These are phyloP conservation scores for Limenitis arthemis DNA, from an alignment of 2,888 invertebrate genomes.

Conservation along the genomic window DNA sequence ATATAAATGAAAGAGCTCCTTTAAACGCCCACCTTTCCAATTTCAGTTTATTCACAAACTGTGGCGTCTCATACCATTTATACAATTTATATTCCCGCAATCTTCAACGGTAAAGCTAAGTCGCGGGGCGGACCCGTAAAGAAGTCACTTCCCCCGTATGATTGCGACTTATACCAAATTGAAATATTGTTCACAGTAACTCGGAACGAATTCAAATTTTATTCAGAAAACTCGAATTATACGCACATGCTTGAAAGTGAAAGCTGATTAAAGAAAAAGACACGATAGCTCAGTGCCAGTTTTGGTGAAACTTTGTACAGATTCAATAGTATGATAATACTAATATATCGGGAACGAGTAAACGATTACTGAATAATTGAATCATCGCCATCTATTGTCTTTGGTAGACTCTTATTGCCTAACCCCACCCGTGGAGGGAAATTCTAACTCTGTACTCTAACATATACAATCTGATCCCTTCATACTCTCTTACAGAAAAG, in stretches of 20 bases:
- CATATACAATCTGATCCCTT: too few species aligned
- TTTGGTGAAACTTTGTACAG: too few species aligned
- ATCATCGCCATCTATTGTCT: too few species aligned
- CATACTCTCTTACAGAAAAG: too few species aligned
- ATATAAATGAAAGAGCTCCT: not conserved
- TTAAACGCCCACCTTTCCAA: conserved; percentile 18
- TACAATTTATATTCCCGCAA: conserved; percentile 47
- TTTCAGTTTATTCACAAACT: conserved; percentile 33
- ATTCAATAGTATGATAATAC: too few species aligned
- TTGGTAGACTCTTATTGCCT: too few species aligned
- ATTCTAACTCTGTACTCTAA: too few species aligned
- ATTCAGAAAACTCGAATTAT: not conserved
- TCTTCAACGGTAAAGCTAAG: conserved; percentile 38
- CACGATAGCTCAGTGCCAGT: too few species aligned
- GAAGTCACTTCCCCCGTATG: conserved; percentile 37
- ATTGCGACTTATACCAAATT: conserved; percentile 32
- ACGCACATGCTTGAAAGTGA: not conserved
- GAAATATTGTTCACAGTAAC: not conserved
- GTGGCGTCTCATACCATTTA: conserved; percentile 40
- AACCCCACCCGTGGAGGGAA: too few species aligned
- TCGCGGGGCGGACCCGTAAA: conserved; percentile 35
- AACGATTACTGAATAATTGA: too few species aligned
- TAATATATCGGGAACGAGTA: too few species aligned
- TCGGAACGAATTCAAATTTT: not conserved
- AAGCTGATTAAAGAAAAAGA: too few species aligned